Evolutionary conservation across 2,113 vertebrate genomes (phyloP), one percentile per base, ranked within the genome.

Genomic region (Ancistrus triradiatus): DNA sequence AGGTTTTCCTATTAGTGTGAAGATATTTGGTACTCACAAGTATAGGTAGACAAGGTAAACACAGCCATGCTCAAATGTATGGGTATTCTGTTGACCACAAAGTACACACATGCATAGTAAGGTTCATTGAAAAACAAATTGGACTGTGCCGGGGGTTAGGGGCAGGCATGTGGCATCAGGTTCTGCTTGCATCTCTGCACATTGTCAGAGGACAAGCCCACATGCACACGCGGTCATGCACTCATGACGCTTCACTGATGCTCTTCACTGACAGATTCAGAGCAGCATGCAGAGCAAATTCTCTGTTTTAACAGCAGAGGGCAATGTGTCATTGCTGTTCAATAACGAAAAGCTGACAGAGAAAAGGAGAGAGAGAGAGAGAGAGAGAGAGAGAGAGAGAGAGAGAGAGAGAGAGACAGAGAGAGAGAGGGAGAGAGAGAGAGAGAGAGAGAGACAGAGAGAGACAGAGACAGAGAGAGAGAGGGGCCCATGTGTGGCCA

Each of bases 221-320:
- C 27, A n/a, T n/a, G n/a, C n/a, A 38, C 40, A 43, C 21, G 14
- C 35, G 15, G 11, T 33, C 38, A 62, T 15, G 51, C 7, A 47
- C 31, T 28, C 43, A 57, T 7, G 48, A 35, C 1, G 3, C 52
- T 50, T 43, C 31, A 59, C 42, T 55, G 37, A 66, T 33, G 38
- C 21, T 51, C 25, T 17, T n/a, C n/a, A 42, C 24, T 44, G 37
- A 70, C 51, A 74, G 10, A 56, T 51, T 52, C 18, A 60, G 38
- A 25, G 28, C 47, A 52, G 46, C n/a, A n/a, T n/a, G 47, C 3
- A 24, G 4, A 59, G 73, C 50, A n/a, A n/a, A 1, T 74, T 61
- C 19, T 1, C 17, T 11, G 33, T 42, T 4, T 37, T 13, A 22
- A 77, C 88, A 86, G 76, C 70, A 87, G 87, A 85, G 81, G 63